A percentile compares a stretch with the other conserved stretches of the same genome.
phyloP scores from a whole-genome alignment of 2,888 invertebrate species.

The Drosophila testacea region DNA sequence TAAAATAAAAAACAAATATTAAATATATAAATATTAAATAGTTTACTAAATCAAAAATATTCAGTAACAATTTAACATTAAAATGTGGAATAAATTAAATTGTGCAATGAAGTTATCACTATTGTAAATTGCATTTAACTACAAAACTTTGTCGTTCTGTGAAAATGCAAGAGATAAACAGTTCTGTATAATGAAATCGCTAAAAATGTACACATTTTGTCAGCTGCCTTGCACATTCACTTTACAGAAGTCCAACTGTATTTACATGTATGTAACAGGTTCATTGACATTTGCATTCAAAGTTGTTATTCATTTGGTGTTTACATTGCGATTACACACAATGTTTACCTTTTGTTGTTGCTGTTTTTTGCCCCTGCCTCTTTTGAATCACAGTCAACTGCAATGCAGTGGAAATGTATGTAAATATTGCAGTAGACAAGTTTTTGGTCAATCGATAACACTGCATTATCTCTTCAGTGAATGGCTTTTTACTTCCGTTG shows the following conservation, averaged over 20 bases:
- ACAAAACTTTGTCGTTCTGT: no score
- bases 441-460: constrained; percentile 60
- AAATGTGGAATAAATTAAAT: no score
- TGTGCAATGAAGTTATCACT: no score
- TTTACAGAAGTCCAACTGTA: not conserved
- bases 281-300: constrained; percentile 56
- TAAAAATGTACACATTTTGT: not conserved
- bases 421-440: constrained; percentile 38
- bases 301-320: constrained; percentile 44
- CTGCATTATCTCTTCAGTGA: constrained; percentile 37
- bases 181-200: no score
- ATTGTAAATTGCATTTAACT: no score
- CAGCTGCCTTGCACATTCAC: not conserved
- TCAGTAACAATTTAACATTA: not conserved
- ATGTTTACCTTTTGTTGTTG: constrained; percentile 23
- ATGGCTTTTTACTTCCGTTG: constrained; percentile 34
- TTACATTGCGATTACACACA: constrained; percentile 47
- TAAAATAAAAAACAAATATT: no score
- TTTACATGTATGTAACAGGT: constrained; percentile 30
- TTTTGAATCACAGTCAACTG: constrained; percentile 12
- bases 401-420: constrained; percentile 33
- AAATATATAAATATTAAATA: no score
- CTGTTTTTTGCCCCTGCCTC: not conserved
- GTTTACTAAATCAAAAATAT: not conserved
- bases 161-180: no score